Base-by-base conservation (phyloP, 2,797 vertebrate species). In the Propithecus deckenii region DNA sequence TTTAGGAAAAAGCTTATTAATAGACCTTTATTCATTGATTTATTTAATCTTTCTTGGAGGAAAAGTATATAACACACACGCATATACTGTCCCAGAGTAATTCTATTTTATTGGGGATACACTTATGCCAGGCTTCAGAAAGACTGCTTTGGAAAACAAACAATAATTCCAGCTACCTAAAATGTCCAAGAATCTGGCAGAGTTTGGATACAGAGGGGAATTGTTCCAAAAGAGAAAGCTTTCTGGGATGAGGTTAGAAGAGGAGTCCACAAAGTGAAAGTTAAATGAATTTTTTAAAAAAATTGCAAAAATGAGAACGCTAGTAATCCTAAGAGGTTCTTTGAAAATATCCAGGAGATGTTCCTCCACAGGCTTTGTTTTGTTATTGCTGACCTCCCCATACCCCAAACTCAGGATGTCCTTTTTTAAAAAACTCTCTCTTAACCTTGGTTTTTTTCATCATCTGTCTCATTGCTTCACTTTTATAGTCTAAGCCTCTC, bases 11-110 rank as follows among this genome's bases (percentile, higher is more conserved):
- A 83, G 2, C 28, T 80, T n/a, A 91, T 69, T 78, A 86, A 30
- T 43, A 92, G 59, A 46, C 20, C 46, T 86, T 96, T 75, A 81
- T 46, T 50, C 43, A 32, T 91, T 84, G 41, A 94, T 43, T 92
- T 52, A 84, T 76, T 72, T 94, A n/a, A 35, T 79, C n/a, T 96
- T 96, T 96, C 35, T 35, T 92, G 4, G n/a, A 48, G n/a, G 48
- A 78, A 95, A 87, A 86, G 57, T 57, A 20, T 61, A 25, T 74
- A 63, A 79, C 6, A 50, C 8, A 67, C 6, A 57, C 3, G 20
- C 14, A 18, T 13, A 41, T n/a, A n/a, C n/a, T 46, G 78, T 86
- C 38, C 74, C 32, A 87, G 79, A 67, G 14, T 63, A 86, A 25
- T 52, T 90, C 35, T 84, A 12, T 92, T 69, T 91, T 52, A 41